Conservation (phyloP, 2,797 vertebrate genomes). For the Balearica regulorum region DNA sequence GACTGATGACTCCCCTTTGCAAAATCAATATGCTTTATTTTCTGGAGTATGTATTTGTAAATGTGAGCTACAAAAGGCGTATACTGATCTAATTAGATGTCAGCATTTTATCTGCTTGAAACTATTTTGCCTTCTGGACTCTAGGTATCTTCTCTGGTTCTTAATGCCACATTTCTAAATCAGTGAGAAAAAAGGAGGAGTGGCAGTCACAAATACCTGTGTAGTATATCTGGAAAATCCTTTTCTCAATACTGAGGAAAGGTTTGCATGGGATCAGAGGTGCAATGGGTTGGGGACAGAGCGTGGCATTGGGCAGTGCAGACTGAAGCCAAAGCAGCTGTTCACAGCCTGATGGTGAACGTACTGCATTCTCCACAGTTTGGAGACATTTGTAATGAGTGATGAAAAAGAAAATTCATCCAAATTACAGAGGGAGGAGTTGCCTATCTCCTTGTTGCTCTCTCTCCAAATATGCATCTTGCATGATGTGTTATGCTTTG, state of each 20-base stretch:
- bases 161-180: neutral
- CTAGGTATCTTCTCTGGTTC: neutral
- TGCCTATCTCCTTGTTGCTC: neutral
- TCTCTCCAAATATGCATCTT: neutral
- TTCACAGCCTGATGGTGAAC: neutral
- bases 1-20: neutral
- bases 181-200: neutral
- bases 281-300: neutral
- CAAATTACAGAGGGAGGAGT: neutral
- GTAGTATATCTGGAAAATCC: neutral
- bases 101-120: neutral
- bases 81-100: neutral
- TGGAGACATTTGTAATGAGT: neutral
- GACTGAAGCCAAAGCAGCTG: neutral
- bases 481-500: neutral
- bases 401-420: neutral
- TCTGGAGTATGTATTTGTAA: neutral
- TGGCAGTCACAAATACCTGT: neutral
- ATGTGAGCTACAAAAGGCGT: neutral
- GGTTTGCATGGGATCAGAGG: neutral
- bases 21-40: neutral
- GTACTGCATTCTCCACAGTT: neutral
- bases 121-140: neutral
- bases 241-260: neutral
- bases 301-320: neutral